A percentile compares a stretch with the other conserved stretches of the same genome.
phyloP scores from a whole-genome alignment of 2,888 invertebrate species.

The Eudemis profundana region DNA sequence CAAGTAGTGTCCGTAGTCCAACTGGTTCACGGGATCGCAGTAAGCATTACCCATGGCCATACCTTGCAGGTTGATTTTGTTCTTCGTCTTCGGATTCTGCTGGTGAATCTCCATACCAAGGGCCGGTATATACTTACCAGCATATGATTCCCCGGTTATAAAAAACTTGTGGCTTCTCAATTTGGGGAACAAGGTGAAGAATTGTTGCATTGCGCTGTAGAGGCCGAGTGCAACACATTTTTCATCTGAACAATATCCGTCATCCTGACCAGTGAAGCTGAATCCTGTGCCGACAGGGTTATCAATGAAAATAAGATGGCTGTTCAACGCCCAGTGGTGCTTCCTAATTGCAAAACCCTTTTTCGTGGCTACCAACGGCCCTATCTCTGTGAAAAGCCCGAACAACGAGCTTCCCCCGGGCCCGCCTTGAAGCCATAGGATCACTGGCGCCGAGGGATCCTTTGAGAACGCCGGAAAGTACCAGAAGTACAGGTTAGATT shows the following conservation, averaged over 20 bases:
- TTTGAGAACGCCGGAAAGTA: slow-evolving; percentile 85
- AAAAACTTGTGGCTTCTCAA: slow-evolving; percentile 83
- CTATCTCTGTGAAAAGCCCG: slow-evolving; percentile 86
- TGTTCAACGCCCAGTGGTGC: slow-evolving; percentile 85
- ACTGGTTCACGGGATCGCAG: slow-evolving; percentile 80
- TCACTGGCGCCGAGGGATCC: slow-evolving; percentile 72
- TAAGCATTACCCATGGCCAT: slow-evolving; percentile 83
- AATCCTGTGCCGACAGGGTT: slow-evolving; percentile 88
- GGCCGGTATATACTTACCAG: slow-evolving; percentile 83
- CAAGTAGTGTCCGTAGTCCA: slow-evolving; percentile 80
- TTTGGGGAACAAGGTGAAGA: slow-evolving; percentile 85
- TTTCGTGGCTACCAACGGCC: slow-evolving; percentile 81
- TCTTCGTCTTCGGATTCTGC: slow-evolving; percentile 61
- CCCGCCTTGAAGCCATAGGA: slow-evolving; percentile 86
- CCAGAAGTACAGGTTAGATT: slow-evolving; percentile 88
- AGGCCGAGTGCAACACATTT: slow-evolving; percentile 83
- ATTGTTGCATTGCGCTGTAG: slow-evolving; percentile 82
- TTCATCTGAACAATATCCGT: slow-evolving; percentile 84
- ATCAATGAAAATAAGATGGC: slow-evolving; percentile 87
- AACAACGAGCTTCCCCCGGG: slow-evolving; percentile 84
- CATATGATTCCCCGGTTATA: slow-evolving; percentile 87
- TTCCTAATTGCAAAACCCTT: slow-evolving; percentile 69
- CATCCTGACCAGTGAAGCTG: slow-evolving; percentile 84
- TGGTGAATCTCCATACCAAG: slow-evolving; percentile 82
- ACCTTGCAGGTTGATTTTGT: slow-evolving; percentile 82